Evolutionary conservation across 1,140 invertebrate species (phyloP), one percentile per base, ranked within the genome.

Genomic region (Aricia agestis): DNA sequence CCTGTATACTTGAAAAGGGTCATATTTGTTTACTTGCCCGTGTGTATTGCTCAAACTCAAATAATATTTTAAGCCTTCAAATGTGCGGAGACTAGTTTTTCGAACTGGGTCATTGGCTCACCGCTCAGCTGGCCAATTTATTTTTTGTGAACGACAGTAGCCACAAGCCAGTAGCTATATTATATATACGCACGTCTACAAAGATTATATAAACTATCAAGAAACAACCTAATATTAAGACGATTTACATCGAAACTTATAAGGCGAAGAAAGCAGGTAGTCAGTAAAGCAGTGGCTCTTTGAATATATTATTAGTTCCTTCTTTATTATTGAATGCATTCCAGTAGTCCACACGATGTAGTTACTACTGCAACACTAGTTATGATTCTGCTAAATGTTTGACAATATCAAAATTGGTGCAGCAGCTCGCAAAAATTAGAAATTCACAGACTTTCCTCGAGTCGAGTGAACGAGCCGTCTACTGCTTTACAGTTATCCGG

Each of bases 101-200:
- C 17, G 36, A 72, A 66, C 65, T 68, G 59, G 68, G 71, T 72
- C 66, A 72, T 72, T 72, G 69, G 69, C 58, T 69, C 71, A 72
- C 17, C 17, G 59, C 59, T 19, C 59, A 63, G 19, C 59, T 63
- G 59, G 59, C 19, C 59, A 63, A 63, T 25, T 63, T 63, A 63
- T 25, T 63, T 59, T 19, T 63, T 19, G 4, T 31, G 18, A 63
- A 25, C 45, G 45, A 11, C 11, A 13, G 45, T 52, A 52, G 45
- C 45, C 45, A 52, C 45, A 13, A 15, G 45, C 13, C 45, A 52
- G 45, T 52, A 15, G 13, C 45, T 15, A 15, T 13, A 52, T 11
- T 52, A 52, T 52, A 52, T 10, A 10, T 9, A 36, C 2, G 11
- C 11, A 52, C 6, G 9, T 13, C 45, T 3, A 52, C 41, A 42